A percentile compares a stretch with the other conserved stretches of the same genome.
Evolutionary conservation across 2,888 invertebrate species (phyloP).

Genomic region (Drosophila limbata): DNA sequence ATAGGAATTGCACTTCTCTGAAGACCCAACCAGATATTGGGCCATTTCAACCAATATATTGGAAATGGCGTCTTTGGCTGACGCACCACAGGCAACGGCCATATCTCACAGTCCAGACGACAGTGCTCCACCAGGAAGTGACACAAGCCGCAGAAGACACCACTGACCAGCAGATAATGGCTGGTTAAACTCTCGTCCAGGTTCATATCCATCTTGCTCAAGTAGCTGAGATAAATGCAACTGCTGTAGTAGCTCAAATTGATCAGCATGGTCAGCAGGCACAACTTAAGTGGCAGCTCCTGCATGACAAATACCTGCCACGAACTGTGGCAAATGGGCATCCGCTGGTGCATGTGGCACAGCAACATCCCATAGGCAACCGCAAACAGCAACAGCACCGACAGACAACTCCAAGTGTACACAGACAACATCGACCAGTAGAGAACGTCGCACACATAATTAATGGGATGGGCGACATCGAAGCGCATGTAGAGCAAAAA

Average conservation of each 20-base stretch:
- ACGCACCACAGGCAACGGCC: constrained; percentile 1
- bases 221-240: constrained; percentile 17
- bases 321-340: neutral
- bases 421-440: neutral
- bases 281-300: constrained; percentile 17
- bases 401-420: neutral
- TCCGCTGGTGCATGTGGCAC: constrained; percentile 12
- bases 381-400: neutral
- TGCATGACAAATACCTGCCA: neutral
- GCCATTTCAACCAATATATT: neutral
- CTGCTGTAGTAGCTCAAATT: constrained; percentile 9
- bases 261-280: neutral
- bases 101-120: rapidly evolving
- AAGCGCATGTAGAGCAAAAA: constrained; percentile 10
- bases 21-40: neutral
- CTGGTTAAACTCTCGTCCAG: neutral
- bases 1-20: neutral
- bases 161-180: neutral
- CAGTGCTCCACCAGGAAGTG: constrained; percentile 15
- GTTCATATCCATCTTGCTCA: neutral
- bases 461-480: neutral
- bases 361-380: constrained; percentile 15
- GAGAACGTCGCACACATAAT: neutral
- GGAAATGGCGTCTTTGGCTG: neutral
- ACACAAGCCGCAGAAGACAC: constrained; percentile 6